These are phyloP conservation scores for Epinotia ramella DNA, from an alignment of 2,888 invertebrate species.

Conservation along the genomic window DNA sequence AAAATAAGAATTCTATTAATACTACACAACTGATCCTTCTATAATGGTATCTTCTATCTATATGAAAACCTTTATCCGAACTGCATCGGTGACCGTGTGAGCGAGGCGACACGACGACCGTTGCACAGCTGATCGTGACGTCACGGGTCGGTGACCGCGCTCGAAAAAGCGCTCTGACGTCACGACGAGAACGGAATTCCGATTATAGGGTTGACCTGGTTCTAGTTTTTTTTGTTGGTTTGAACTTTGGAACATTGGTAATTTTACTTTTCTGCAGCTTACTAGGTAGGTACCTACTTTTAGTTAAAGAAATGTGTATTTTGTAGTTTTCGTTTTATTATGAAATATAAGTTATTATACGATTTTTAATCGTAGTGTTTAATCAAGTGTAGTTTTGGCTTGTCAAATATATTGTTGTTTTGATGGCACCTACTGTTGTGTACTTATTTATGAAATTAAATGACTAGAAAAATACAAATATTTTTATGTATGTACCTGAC, in stretches of 20 bases:
- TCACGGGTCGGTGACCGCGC: slow-evolving; percentile 74
- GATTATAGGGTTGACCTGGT: slow-evolving; percentile 40
- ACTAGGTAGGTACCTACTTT: no score
- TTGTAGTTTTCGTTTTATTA: no score
- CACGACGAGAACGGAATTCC: slow-evolving; percentile 55
- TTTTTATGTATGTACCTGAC: no score
- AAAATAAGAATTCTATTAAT: no score
- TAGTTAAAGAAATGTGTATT: background rate
- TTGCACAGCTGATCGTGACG: slow-evolving; percentile 80
- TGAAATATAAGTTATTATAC: no score
- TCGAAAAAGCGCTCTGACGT: slow-evolving; percentile 62
- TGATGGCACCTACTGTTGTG: background rate
- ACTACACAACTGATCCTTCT: no score
- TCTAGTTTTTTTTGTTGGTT: background rate
- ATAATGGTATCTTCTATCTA: no score
- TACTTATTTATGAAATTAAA: background rate
- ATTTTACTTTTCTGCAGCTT: background rate
- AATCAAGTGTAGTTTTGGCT: background rate
- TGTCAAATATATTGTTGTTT: background rate
- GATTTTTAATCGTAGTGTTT: no score
- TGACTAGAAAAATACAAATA: no score
- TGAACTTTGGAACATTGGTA: background rate
- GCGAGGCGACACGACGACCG: slow-evolving; percentile 52
- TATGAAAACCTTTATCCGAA: background rate
- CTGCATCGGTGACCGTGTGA: slow-evolving; percentile 35